phyloP scores from a whole-genome alignment of 2,113 vertebrate genomes.

The Cinclus mexicanus region DNA sequence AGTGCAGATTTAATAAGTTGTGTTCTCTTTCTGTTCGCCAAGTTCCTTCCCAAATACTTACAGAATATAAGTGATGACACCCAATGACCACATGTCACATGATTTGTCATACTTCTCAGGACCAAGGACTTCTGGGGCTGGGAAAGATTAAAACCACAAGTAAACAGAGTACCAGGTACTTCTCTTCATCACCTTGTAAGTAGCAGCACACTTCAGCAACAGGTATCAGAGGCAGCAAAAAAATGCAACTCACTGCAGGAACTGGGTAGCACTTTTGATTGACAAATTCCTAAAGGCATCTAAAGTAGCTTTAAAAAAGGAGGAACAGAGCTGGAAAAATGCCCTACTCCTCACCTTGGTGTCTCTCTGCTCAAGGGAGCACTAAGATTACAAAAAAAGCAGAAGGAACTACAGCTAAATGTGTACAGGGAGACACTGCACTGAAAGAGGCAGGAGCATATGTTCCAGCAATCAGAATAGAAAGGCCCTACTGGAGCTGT shows the following conservation, averaged over 20 bases:
- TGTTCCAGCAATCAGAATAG: conserved; percentile 27
- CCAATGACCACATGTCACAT: conserved; percentile 99
- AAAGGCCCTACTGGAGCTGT: conserved; percentile 16
- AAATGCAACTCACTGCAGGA: not conserved
- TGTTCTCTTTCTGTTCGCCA: not conserved
- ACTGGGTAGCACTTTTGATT: not conserved
- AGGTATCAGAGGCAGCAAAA: not conserved
- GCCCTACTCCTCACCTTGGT: conserved; percentile 13
- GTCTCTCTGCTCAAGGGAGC: conserved; percentile 18
- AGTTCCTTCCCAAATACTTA: conserved; percentile 77
- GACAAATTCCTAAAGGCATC: not conserved
- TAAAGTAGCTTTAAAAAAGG: not conserved
- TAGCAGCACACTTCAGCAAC: not conserved
- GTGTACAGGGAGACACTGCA: conserved; percentile 27
- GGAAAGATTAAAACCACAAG: conserved; percentile 11
- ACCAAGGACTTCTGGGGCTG: conserved; percentile 96
- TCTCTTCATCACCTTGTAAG: not conserved
- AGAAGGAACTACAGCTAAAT: conserved; percentile 43
- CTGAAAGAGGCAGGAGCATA: conserved; percentile 1
- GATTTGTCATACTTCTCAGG: conserved; percentile 99
- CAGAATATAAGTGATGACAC: conserved; percentile 99
- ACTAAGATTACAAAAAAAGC: conserved; percentile 15
- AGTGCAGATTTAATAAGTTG: not conserved
- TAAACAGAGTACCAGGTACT: not conserved
- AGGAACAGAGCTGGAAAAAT: not conserved